phyloP scores from a whole-genome alignment of 2,888 invertebrate species.

The Bembecia ichneumoniformis region DNA sequence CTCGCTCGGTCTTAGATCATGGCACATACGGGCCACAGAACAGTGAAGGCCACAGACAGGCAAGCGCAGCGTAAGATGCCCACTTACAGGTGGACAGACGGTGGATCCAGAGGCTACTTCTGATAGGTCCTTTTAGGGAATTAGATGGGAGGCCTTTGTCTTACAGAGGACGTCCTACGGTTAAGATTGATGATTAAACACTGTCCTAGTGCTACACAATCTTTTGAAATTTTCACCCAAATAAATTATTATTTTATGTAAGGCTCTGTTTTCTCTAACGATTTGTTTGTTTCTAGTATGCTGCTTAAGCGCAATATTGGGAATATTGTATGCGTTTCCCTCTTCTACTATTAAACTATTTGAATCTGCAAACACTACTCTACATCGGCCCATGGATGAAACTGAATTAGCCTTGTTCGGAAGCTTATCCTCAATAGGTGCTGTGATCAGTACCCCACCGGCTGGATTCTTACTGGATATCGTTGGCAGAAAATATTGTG shows the following conservation, averaged over 20 bases:
- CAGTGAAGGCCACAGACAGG: no score
- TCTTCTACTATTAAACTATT: conserved; percentile 41
- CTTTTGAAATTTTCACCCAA: conserved; percentile 3
- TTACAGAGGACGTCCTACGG: no score
- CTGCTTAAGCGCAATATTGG: conserved; percentile 34
- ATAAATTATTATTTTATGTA: conserved; percentile 7
- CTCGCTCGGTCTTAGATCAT: no score
- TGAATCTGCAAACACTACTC: conserved; percentile 36
- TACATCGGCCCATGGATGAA: conserved; percentile 39
- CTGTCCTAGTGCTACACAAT: no score
- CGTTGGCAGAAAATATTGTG: conserved; percentile 35
- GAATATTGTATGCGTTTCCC: conserved; percentile 44
- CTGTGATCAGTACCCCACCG: conserved; percentile 31
- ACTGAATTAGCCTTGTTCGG: conserved; percentile 37
- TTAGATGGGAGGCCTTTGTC: no score
- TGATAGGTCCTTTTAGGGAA: no score
- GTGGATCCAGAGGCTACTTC: no score
- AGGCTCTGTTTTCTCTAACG: conserved; percentile 1
- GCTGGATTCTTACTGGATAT: conserved; percentile 28
- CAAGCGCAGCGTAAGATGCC: no score
- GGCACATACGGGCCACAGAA: no score
- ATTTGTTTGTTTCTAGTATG: conserved; percentile 28
- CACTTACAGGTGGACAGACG: no score
- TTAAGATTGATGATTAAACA: no score
- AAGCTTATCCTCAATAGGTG: conserved; percentile 40